Conservation (phyloP, 35 echinoderm and acorn worm species). For the Ptychodera flava region DNA sequence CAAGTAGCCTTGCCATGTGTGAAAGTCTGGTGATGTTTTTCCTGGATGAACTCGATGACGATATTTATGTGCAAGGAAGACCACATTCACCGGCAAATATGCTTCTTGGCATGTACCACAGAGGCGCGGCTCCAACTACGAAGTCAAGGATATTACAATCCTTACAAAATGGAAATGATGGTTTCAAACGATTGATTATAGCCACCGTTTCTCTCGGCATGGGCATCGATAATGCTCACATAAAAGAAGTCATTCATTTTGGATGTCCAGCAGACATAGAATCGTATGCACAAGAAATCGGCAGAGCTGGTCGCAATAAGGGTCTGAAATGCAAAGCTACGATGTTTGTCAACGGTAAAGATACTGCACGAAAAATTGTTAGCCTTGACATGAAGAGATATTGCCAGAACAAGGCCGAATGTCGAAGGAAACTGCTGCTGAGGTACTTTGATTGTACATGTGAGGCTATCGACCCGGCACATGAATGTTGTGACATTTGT, state of each 20-base stretch:
- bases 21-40: background rate
- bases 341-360: background rate
- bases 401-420: background rate
- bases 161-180: background rate
- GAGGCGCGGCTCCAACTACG: background rate
- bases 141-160: background rate
- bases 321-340: background rate
- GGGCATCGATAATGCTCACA: slow-evolving; percentile 16
- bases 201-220: slow-evolving; percentile 21
- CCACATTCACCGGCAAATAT: background rate
- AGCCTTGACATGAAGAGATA: background rate
- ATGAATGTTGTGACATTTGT: slow-evolving; percentile 24
- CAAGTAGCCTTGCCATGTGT: background rate
- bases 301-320: background rate
- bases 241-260: slow-evolving; percentile 17
- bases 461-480: background rate
- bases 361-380: background rate
- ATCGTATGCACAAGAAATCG: slow-evolving; percentile 25
- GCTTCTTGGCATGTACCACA: background rate
- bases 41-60: background rate
- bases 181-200: slow-evolving; percentile 9
- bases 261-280: slow-evolving; percentile 4
- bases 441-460: background rate
- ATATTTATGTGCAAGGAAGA: background rate
- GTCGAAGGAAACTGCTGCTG: slow-evolving; percentile 12